Evolutionary conservation across 2,888 invertebrate species (phyloP), one percentile per base, ranked within the genome.

Genomic region (Tetragonula carbonaria): DNA sequence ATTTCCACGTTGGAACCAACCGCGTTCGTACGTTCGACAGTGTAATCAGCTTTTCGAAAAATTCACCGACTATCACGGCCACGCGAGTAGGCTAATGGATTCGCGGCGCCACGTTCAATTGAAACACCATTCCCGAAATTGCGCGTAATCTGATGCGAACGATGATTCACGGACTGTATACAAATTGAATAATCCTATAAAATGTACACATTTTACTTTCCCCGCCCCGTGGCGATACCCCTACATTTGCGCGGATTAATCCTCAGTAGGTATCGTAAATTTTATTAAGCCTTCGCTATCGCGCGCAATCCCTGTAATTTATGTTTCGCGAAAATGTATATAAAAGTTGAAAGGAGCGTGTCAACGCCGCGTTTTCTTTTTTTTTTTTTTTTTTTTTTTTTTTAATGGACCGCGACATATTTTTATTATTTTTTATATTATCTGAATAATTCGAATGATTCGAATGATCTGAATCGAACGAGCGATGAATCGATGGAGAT

Each of bases 41-140:
- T 68, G 90, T 88, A 85, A 88, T 90, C 90, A 86, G 79, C 67
- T 85, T 90, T 85, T 77, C 78, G 75, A 88, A 91, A 91, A 90
- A 90, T 82, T 82, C 78, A 16, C 63, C 57, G 76, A 59, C 68
- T 63, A 79, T 72, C 66, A 67, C 72, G 67, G 33, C 57, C 65
- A 63, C 59, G 51, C 80, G 74, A 79, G 51, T 78, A 65, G 74
- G 50, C 59, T 88, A 87, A 87, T 82, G 84, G 81, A 70, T 76
- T 76, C 86, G 67, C 77, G 74, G 45, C 70, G 79, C 71, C 55
- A n/a, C 74, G 82, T 84, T 85, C 85, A 88, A 81, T 87, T 84
- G 84, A 82, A 85, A 84, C 77, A 55, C 67, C 71, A 66, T 86
- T 76, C 71, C 72, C 86, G 80, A 78, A 85, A 89, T 83, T 84